Evolutionary conservation across 2,797 vertebrate species (phyloP).

Genomic region (Halcyon leucocephala): DNA sequence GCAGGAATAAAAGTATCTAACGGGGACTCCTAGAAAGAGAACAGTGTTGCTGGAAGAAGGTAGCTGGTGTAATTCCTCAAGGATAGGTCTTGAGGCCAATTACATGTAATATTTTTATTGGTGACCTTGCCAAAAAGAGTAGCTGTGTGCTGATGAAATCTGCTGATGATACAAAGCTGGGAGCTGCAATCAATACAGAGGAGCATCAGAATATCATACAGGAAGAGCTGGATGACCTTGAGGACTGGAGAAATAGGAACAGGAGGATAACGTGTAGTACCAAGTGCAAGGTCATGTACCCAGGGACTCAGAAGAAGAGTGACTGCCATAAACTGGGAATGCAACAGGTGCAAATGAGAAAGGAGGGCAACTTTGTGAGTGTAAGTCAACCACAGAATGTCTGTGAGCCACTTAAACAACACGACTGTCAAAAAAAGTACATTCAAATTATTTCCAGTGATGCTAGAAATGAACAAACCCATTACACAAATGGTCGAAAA

Average conservation of each 20-base stretch:
- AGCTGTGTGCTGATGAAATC: constrained; percentile 13
- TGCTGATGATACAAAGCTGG: constrained; percentile 30
- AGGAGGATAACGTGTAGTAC: not conserved
- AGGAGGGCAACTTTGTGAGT: not conserved
- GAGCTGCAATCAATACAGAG: constrained; percentile 42
- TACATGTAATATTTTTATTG: constrained; percentile 6
- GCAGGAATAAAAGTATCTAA: not conserved
- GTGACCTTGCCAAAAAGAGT: constrained; percentile 24
- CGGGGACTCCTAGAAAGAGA: not conserved
- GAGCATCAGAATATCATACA: not conserved
- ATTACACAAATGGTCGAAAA: not conserved
- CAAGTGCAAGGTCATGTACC: not conserved
- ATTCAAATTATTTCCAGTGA: not conserved
- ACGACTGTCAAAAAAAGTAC: not conserved
- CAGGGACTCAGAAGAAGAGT: not conserved
- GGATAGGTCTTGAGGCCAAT: constrained; percentile 19
- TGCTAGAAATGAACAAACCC: not conserved
- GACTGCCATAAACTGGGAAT: not conserved
- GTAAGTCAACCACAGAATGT: not conserved
- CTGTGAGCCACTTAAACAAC: not conserved
- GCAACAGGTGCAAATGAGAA: not conserved
- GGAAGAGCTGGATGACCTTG: constrained; percentile 27
- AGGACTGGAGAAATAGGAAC: not conserved
- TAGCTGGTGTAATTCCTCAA: not conserved
- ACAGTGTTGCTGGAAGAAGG: not conserved